Evolutionary conservation across 2,113 vertebrate genomes (phyloP), one percentile per base, ranked within the genome.

Genomic region (Vidua macroura): DNA sequence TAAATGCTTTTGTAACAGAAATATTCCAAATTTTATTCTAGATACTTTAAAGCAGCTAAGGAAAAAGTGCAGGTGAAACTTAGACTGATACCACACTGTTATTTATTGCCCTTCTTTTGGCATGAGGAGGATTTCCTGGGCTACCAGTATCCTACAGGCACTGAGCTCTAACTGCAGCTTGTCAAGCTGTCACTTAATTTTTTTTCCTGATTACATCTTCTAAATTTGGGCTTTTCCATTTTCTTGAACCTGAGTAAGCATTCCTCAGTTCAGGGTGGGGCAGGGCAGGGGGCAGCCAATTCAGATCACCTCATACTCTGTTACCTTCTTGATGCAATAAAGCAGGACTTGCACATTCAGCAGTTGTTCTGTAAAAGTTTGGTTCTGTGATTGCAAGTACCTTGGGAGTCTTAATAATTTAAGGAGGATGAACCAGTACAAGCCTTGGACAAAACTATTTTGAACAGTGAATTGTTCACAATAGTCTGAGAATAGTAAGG

Each of bases 1-100:
- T 35, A 83, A 87, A 82, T 83, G 69, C 13, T 95, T 95, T 83
- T 90, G 3, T 90, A 88, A 81, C 24, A 64, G 62, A 93, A 91
- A 46, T 88, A 88, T 28, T 83, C 73, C 66, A 88, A 64, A 74
- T 83, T 77, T 88, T 68, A 62, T 63, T 86, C 52, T 69, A 74
- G 88, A 72, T 76, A 69, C 43, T 83, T 70, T 11, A 73, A 75
- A 85, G 53, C 43, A 70, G 17, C 44, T 56, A 70, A 55, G 72
- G 75, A 80, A 70, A 83, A 85, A 80, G 43, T 12, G 43, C 39
- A 88, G 72, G 51, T 4, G 0, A 53, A 90, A 37, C 49, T 48
- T 83, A 67, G 35, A 43, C 35, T 84, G 81, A 85, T 87, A 87
- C 37, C 17, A 41, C 33, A 33, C 59, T 51, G 72, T 78, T 28